Evolutionary conservation across 1,140 invertebrate species (phyloP).

Genomic region (Pachypsylla venusta): DNA sequence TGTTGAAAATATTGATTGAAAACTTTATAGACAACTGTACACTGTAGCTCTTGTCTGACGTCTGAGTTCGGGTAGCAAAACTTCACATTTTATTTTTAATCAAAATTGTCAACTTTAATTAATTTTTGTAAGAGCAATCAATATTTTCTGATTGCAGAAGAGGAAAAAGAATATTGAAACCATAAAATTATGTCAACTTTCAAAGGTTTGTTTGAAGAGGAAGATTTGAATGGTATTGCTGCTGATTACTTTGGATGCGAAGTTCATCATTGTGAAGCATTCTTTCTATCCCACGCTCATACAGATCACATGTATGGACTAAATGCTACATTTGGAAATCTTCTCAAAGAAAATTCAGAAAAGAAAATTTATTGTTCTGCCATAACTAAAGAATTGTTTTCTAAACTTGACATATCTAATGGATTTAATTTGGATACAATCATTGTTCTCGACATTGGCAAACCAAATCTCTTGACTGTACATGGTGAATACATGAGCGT

Average conservation of each 20-base stretch:
- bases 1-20: no score
- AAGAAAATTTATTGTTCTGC: conserved; percentile 30
- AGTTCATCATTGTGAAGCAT: conserved; percentile 32
- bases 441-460: conserved; percentile 27
- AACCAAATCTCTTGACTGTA: conserved; percentile 24
- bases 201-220: conserved; percentile 1
- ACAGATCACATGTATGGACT: conserved; percentile 49
- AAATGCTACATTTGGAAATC: conserved; percentile 25
- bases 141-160: conserved; percentile 3
- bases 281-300: conserved; percentile 51
- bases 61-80: no score
- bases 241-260: neutral
- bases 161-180: neutral
- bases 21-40: no score
- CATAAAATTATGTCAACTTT: conserved; percentile 1
- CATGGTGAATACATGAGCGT: conserved; percentile 33
- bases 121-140: conserved; percentile 7
- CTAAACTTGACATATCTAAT: conserved; percentile 17
- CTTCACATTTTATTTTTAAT: no score
- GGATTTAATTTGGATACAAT: conserved; percentile 22
- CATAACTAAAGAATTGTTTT: conserved; percentile 28
- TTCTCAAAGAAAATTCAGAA: conserved; percentile 19
- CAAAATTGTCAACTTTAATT: no score
- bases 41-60: no score
- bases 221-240: neutral